Evolutionary conservation across 1,140 invertebrate genomes (phyloP).

Genomic region (Pseudomyrmex cubaensis): DNA sequence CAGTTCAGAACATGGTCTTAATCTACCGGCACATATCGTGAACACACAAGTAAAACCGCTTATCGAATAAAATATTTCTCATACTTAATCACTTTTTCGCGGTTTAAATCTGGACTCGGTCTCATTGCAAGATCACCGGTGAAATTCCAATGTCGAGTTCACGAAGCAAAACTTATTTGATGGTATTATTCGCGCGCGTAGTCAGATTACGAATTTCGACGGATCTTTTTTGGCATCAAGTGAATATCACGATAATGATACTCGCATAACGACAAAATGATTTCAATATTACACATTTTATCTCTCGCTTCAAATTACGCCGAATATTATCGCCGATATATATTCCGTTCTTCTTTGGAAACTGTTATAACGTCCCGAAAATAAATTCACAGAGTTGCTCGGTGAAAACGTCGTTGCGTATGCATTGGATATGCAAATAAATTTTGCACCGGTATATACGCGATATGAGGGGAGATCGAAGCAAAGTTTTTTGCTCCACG

Average conservation of each 20-base stretch:
- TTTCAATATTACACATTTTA: slow-evolving; percentile 20
- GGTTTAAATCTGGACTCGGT: not conserved
- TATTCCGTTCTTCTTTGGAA: slow-evolving; percentile 7
- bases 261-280: not conserved
- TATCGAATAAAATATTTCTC: not conserved
- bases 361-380: slow-evolving; percentile 27
- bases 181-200: not conserved
- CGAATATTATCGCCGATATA: not conserved
- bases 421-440: slow-evolving; percentile 56
- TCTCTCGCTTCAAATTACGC: not conserved
- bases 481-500: not conserved
- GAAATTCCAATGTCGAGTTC: not conserved
- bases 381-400: slow-evolving; percentile 17
- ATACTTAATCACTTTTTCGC: not conserved
- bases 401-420: slow-evolving; percentile 45
- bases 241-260: slow-evolving; percentile 16
- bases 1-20: too few relatives aligned
- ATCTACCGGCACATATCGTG: too few relatives aligned
- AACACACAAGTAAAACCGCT: not conserved
- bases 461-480: not conserved
- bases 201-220: slow-evolving; percentile 1
- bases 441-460: not conserved
- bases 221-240: not conserved
- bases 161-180: not conserved
- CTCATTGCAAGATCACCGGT: not conserved